These are phyloP conservation scores for Daktulosphaira vitifoliae DNA, from an alignment of 1,140 invertebrate species.

Conservation along the genomic window DNA sequence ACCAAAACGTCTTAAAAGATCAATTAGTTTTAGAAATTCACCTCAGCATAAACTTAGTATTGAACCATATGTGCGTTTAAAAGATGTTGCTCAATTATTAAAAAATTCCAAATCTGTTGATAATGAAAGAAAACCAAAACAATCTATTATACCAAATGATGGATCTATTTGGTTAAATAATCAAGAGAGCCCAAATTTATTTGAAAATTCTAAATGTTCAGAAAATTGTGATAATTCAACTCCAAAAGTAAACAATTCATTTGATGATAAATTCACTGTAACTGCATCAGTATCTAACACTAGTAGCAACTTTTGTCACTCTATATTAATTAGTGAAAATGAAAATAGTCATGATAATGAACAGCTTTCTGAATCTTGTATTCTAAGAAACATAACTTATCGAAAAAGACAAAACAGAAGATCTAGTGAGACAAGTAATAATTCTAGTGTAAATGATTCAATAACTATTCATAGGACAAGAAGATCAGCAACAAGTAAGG, in stretches of 20 bases:
- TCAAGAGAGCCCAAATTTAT: not conserved
- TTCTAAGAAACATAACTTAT: conserved; percentile 5
- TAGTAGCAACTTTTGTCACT: no score
- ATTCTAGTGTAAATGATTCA: conserved; percentile 1
- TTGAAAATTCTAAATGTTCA: not conserved
- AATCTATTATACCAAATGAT: not conserved
- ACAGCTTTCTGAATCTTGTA: not conserved
- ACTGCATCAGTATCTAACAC: no score
- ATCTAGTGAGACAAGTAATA: not conserved
- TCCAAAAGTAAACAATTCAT: no score
- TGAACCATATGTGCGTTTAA: conserved; percentile 15
- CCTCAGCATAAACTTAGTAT: not conserved
- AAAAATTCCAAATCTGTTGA: conserved; percentile 9
- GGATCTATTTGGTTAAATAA: not conserved
- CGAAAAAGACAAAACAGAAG: not conserved
- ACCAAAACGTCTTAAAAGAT: not conserved
- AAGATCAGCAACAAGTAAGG: not conserved
- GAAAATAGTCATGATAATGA: not conserved
- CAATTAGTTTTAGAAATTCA: not conserved
- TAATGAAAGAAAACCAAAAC: not conserved
- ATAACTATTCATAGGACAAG: not conserved
- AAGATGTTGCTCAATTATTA: conserved; percentile 4
- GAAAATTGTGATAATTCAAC: not conserved
- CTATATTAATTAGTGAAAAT: not conserved
- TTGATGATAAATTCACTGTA: no score